Percentiles rank a stretch among this genome's conserved stretches.
Conservation (phyloP, 2,888 invertebrate genomes). For the Dolichomitus sp. region DNA sequence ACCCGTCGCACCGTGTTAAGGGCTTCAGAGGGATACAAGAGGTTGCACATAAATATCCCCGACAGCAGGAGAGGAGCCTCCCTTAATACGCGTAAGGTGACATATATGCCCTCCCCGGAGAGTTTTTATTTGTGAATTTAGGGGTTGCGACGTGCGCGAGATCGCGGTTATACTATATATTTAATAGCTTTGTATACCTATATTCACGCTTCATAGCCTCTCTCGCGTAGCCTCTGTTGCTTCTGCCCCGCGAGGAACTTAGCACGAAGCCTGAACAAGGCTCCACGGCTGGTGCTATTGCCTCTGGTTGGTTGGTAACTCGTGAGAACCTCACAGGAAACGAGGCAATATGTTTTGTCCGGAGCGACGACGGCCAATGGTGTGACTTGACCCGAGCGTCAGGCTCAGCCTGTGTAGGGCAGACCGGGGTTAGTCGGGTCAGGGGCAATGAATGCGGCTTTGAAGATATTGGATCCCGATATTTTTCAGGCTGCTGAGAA, state of each 20-base stretch:
- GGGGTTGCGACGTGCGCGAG: constrained; percentile 51
- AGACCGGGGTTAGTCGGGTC: background rate
- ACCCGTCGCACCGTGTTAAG: constrained; percentile 4
- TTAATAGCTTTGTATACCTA: constrained; percentile 7
- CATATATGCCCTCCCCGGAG: constrained; percentile 66
- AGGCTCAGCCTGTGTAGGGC: background rate
- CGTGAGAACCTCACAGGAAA: constrained; percentile 64
- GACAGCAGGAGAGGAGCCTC: constrained; percentile 54
- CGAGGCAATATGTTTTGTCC: constrained; percentile 64
- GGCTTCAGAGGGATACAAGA: constrained; percentile 48
- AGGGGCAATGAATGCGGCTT: too few relatives aligned
- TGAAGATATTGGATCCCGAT: too few relatives aligned
- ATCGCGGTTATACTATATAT: constrained; percentile 57
- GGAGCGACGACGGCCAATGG: constrained; percentile 27
- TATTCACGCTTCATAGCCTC: background rate
- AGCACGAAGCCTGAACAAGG: background rate
- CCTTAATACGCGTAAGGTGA: constrained; percentile 69
- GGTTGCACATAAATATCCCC: constrained; percentile 64
- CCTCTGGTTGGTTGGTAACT: constrained; percentile 16
- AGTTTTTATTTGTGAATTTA: constrained; percentile 67
- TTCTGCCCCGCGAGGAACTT: constrained; percentile 3
- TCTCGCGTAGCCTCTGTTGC: constrained; percentile 9
- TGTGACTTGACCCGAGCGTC: constrained; percentile 45
- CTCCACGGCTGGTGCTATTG: background rate
- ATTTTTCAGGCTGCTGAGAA: too few relatives aligned